Conservation (phyloP, 2,797 vertebrate species). For the Chromobotia macracanthus region DNA sequence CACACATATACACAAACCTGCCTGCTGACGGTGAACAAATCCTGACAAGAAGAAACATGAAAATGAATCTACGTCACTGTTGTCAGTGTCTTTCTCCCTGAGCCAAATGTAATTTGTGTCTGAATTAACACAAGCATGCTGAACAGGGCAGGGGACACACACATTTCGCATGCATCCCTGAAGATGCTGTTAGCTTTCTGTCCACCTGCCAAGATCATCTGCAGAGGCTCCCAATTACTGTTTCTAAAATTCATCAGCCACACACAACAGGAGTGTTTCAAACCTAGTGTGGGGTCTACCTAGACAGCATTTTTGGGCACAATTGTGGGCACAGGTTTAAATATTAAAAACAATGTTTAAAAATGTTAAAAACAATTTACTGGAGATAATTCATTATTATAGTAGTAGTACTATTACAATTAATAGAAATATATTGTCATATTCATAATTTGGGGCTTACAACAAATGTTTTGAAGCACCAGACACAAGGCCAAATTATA, state of each 20-base stretch:
- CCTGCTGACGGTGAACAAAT: not conserved
- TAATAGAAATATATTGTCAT: too few relatives aligned
- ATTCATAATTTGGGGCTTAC: too few relatives aligned
- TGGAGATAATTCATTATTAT: too few relatives aligned
- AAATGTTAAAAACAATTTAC: too few relatives aligned
- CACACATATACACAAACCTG: slow-evolving; percentile 6
- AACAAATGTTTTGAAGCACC: too few relatives aligned
- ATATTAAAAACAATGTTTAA: not conserved
- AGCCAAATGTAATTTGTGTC: slow-evolving; percentile 48
- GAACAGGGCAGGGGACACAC: slow-evolving; percentile 36
- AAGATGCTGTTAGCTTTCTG: slow-evolving; percentile 37
- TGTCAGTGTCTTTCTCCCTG: not conserved
- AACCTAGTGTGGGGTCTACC: not conserved
- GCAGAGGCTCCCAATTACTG: slow-evolving; percentile 30
- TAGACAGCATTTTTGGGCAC: not conserved
- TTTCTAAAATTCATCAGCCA: slow-evolving; percentile 23
- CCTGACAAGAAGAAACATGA: not conserved
- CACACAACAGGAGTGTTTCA: slow-evolving; percentile 2
- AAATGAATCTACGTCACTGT: slow-evolving; percentile 4
- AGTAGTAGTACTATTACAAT: too few relatives aligned
- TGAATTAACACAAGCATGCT: slow-evolving; percentile 43
- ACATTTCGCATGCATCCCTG: slow-evolving; percentile 44
- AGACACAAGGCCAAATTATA: too few relatives aligned
- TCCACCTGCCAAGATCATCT: slow-evolving; percentile 39
- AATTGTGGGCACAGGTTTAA: not conserved